These are phyloP conservation scores for Calypte anna DNA, from an alignment of 2,113 vertebrate species.

Conservation along the genomic window DNA sequence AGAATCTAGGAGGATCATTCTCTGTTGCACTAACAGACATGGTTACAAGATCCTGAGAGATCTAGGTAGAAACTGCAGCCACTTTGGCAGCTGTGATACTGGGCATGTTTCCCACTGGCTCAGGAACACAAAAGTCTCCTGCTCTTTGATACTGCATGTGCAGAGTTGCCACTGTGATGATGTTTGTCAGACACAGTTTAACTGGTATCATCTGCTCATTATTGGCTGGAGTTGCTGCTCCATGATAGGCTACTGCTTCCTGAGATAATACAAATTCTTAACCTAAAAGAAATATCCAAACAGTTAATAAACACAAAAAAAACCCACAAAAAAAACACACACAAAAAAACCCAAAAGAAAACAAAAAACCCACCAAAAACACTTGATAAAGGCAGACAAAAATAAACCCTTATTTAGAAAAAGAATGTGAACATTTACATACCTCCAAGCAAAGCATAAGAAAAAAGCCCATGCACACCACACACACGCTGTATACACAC, in stretches of 20 bases:
- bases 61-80: slow-evolving; percentile 42
- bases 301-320: background rate
- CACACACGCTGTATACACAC: background rate
- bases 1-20: slow-evolving; percentile 83
- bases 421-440: background rate
- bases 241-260: background rate
- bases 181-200: slow-evolving; percentile 55
- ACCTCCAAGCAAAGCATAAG: background rate
- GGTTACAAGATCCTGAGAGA: slow-evolving; percentile 6
- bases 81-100: background rate
- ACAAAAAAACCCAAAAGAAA: too few relatives aligned
- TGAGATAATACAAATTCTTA: slow-evolving; percentile 27
- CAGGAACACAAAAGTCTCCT: background rate
- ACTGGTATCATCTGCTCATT: slow-evolving; percentile 63
- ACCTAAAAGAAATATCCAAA: slow-evolving; percentile 22
- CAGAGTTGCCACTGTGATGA: slow-evolving; percentile 23
- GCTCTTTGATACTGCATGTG: slow-evolving; percentile 14
- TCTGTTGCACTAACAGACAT: slow-evolving; percentile 79
- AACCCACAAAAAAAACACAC: too few relatives aligned
- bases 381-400: background rate
- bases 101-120: slow-evolving; percentile 49
- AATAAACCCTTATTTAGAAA: background rate
- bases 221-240: slow-evolving; percentile 5
- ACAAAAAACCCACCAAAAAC: too few relatives aligned
- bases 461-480: background rate